Base-by-base conservation (phyloP, 2,888 invertebrate genomes). In the Acrocyrtus sp. region DNA sequence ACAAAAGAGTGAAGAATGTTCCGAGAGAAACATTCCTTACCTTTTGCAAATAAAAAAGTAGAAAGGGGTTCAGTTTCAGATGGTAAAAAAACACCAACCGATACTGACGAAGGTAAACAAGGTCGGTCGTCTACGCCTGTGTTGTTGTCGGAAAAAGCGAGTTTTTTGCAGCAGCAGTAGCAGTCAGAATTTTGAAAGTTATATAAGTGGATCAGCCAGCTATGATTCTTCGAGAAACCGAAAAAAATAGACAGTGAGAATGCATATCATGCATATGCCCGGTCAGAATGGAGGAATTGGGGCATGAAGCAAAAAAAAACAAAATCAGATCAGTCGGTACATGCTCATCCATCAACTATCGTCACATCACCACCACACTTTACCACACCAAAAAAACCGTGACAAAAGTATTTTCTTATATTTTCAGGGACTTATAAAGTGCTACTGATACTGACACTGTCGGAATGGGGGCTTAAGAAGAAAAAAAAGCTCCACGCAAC, bases 401-500 rank as follows among this genome's bases (percentile, higher is more conserved):
- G 70, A 70, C 70, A 70, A 70, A 70, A 54, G 17, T n/a, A n/a
- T n/a, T n/a, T n/a, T n/a, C n/a, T n/a, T n/a, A n/a, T 41, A 34
- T 60, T 69, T 70, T 63, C 63, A 63, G 63, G 70, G 70, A 57
- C 63, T 61, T 17, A 4, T n/a, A 34, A 10, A 17, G 22, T 54
- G 17, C 19, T n/a, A n/a, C n/a, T n/a, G 34, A 5, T 34, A 34
- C 34, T 34, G 34, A 34, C 34, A 34, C 34, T 34, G 34, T 12
- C n/a, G n/a, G n/a, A n/a, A n/a, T n/a, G n/a, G n/a, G n/a, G n/a
- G n/a, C n/a, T n/a, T n/a, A n/a, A n/a, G n/a, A n/a, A n/a, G n/a
- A n/a, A 19, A 10, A 8, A 48, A 48, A 48, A 48, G 10, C 19
- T 19, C 17, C 21, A 19, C 5, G 34, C 34, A 5, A 34, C 12